phyloP scores from a whole-genome alignment of 1,140 invertebrate species.

The Hyphantria cunea region DNA sequence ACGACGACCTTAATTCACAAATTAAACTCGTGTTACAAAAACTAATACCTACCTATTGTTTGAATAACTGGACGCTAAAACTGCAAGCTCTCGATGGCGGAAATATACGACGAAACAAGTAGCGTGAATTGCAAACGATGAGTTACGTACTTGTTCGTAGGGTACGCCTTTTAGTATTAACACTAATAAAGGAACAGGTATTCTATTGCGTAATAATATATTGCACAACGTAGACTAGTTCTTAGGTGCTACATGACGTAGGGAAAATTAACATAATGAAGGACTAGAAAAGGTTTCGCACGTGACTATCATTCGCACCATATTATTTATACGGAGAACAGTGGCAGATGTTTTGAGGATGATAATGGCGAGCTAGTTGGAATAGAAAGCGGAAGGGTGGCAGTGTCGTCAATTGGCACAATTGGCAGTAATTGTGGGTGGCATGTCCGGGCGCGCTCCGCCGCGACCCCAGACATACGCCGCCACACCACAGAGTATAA shows the following conservation, averaged over 20 bases:
- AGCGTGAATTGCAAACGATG: constrained; percentile 25
- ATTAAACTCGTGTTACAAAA: constrained; percentile 34
- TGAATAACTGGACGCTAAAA: constrained; percentile 14
- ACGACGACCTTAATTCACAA: constrained; percentile 35
- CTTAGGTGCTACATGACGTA: constrained; percentile 15
- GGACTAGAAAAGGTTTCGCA: constrained; percentile 4
- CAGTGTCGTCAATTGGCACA: constrained; percentile 75
- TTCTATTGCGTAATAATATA: constrained; percentile 19
- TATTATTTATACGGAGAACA: constrained; percentile 5
- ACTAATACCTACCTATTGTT: constrained; percentile 9
- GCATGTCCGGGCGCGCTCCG: constrained; percentile 69
- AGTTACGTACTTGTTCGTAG: constrained; percentile 23
- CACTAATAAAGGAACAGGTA: constrained; percentile 25
- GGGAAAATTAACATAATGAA: constrained; percentile 9
- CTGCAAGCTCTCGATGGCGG: constrained; percentile 17
- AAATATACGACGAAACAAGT: constrained; percentile 18
- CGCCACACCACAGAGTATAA: constrained; percentile 10
- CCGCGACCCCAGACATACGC: constrained; percentile 42
- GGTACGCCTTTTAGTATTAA: constrained; percentile 21
- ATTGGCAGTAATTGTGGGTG: constrained; percentile 76
- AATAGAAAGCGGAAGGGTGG: constrained; percentile 77
- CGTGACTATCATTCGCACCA: too few relatives aligned
- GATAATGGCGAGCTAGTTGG: constrained; percentile 49
- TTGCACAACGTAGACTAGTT: constrained; percentile 26
- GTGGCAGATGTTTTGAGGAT: constrained; percentile 61